Evolutionary conservation across 2,113 vertebrate genomes (phyloP), one percentile per base, ranked within the genome.

Genomic region (Hippocampus comes): DNA sequence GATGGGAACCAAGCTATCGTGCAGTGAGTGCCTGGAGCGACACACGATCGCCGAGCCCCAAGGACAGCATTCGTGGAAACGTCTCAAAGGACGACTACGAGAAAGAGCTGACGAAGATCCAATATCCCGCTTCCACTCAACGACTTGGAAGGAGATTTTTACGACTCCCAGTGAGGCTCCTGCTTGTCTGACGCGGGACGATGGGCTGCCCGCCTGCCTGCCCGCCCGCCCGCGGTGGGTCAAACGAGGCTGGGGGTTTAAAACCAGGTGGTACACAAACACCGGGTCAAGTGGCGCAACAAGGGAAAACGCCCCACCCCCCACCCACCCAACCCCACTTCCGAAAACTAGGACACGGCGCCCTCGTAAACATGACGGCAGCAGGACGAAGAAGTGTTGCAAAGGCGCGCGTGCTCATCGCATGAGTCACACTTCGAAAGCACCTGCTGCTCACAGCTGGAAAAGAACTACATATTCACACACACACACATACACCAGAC

Each of bases 401-500:
- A 57, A 57, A 12, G 56, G 23, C 23, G 56, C 56, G 23, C 56
- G 56, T 61, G 34, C 34, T 61, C 27, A 34, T 61, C 15, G 27
- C 17, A 61, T 61, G 59, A 61, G 59, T 61, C 59, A 61, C 27
- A 38, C 27, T 61, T 61, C 27, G 27, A 61, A 61, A 61, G 18
- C 59, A 61, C 59, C 59, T 61, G 59, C 59, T 61, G 27, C 14
- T 34, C 15, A 34, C 59, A 61, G 59, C 59, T 61, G 59, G 59
- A 61, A 61, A 61, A 61, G 15, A 34, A 34, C 27, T 6, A 59
- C 23, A 27, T 20, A 1, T 51, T 14, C 11, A 46, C 11, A 59
- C 56, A 27, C n/a, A 25, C 55, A 3, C 23, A 12, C 23, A 14
- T 12, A 17, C 56, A 30, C 23, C 9, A 59, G 23, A 59, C 56